Percentiles rank a stretch among this genome's conserved stretches.
phyloP scores from a whole-genome alignment of 1,140 invertebrate species.

The Drosophila lacteicornis region DNA sequence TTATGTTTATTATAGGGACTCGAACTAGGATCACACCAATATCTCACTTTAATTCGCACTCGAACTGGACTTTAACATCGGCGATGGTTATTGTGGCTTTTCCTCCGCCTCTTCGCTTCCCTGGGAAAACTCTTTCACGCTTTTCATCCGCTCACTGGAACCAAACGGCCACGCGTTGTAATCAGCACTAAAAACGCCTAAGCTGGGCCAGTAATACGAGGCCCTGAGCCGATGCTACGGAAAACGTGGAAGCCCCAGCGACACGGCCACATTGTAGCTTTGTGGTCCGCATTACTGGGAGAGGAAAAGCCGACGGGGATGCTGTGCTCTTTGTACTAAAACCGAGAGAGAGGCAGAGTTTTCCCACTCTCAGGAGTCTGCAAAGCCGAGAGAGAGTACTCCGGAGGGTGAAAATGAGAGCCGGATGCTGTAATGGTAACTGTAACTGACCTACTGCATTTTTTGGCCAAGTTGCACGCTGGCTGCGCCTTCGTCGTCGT shows the following conservation, averaged over 20 bases:
- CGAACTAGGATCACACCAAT: neutral
- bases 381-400: constrained; percentile 15
- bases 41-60: constrained; percentile 32
- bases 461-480: constrained; percentile 51
- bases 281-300: constrained; percentile 33
- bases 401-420: constrained; percentile 20
- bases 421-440: constrained; percentile 39
- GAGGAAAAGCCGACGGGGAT: constrained; percentile 32
- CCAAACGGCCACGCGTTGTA: constrained; percentile 80
- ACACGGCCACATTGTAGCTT: constrained; percentile 57
- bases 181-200: constrained; percentile 78
- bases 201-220: constrained; percentile 67
- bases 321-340: constrained; percentile 74
- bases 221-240: constrained; percentile 27
- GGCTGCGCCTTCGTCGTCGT: constrained; percentile 7
- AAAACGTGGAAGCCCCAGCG: constrained; percentile 6
- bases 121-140: constrained; percentile 16
- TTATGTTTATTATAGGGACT: neutral
- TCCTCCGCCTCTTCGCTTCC: constrained; percentile 16
- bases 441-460: constrained; percentile 77
- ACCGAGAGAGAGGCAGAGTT: neutral
- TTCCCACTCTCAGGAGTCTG: constrained; percentile 23
- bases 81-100: constrained; percentile 7
- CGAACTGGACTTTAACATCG: constrained; percentile 33
- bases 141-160: constrained; percentile 64